phyloP scores from a whole-genome alignment of 1,140 invertebrate genomes.

The Paraescarpia echinospica region DNA sequence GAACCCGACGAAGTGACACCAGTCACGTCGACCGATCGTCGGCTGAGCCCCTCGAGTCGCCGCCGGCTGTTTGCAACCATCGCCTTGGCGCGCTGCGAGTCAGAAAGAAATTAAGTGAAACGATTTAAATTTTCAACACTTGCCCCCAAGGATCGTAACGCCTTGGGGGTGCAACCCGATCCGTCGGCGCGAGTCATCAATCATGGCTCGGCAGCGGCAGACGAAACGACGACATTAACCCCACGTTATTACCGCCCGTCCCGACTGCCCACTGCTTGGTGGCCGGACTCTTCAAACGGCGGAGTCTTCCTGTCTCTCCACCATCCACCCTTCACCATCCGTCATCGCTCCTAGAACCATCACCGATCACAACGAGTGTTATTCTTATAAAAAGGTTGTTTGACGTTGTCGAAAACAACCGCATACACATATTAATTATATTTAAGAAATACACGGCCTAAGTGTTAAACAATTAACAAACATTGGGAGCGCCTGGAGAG shows the following conservation, averaged over 20 bases:
- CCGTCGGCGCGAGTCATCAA: not conserved
- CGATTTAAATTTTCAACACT: slow-evolving; percentile 6
- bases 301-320: not conserved
- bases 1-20: not conserved
- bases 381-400: not conserved
- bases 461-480: too few relatives aligned
- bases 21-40: not conserved
- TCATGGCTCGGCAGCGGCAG: not conserved
- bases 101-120: slow-evolving; percentile 6
- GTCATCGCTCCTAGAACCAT: not conserved
- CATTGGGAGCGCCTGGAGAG: too few relatives aligned
- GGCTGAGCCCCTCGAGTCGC: not conserved
- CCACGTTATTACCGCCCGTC: not conserved
- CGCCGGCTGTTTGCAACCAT: not conserved
- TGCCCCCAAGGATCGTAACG: not conserved
- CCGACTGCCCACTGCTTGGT: not conserved
- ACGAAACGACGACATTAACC: not conserved
- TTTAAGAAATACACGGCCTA: too few relatives aligned
- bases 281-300: not conserved
- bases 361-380: not conserved
- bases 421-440: too few relatives aligned
- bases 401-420: too few relatives aligned
- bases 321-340: not conserved
- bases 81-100: not conserved
- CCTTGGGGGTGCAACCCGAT: not conserved